Conservation (phyloP, 2,888 invertebrate species). For the Oligia strigilis region DNA sequence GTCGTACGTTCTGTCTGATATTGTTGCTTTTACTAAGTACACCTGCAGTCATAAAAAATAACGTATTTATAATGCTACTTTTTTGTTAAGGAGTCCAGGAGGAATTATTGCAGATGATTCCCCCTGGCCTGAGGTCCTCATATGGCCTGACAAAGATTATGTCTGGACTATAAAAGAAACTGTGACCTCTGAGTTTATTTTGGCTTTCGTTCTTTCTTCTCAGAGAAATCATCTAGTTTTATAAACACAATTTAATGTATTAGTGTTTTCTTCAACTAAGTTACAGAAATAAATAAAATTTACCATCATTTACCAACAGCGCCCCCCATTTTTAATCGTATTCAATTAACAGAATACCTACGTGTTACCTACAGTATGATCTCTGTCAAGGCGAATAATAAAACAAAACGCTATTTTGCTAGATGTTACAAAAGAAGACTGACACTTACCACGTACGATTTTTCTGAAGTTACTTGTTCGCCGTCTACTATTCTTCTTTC, state of each 20-base stretch:
- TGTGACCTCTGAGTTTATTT: not conserved
- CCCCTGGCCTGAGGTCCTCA: too few species aligned
- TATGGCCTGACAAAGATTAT: not conserved
- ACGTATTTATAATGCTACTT: not conserved
- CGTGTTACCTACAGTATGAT: not conserved
- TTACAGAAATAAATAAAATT: not conserved
- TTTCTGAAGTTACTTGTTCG: conserved; percentile 4
- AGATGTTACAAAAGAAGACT: not conserved
- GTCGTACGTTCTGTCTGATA: conserved; percentile 57
- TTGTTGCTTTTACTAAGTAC: conserved; percentile 61
- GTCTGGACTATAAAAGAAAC: not conserved
- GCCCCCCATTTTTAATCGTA: too few species aligned
- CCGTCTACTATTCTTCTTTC: conserved; percentile 38
- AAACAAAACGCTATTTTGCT: not conserved
- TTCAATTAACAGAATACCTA: too few species aligned
- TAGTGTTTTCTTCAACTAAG: not conserved
- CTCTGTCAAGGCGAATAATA: not conserved
- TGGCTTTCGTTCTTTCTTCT: not conserved
- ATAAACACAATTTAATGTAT: not conserved
- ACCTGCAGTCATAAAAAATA: conserved; percentile 10
- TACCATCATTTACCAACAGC: not conserved
- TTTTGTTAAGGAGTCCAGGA: not conserved
- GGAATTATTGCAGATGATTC: not conserved
- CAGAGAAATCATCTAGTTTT: not conserved
- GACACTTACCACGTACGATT: conserved; percentile 34